phyloP scores from a whole-genome alignment of 92 coral and sea anemone species.

The Epizoanthus scotinus region DNA sequence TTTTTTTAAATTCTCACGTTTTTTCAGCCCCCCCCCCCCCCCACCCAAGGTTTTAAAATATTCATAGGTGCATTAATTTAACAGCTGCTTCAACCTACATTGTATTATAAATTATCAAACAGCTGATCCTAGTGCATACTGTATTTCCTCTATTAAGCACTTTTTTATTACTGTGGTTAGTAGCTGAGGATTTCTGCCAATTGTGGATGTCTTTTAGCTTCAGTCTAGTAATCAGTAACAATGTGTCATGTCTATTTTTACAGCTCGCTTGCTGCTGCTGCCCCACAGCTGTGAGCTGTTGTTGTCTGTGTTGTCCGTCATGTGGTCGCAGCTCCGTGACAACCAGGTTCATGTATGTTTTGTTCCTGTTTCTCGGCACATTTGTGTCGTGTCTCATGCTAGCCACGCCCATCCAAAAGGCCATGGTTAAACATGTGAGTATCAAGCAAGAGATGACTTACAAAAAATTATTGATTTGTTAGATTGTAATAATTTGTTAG shows the following conservation, averaged over 20 bases:
- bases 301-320: constrained; percentile 98
- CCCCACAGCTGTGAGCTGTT: constrained; percentile 94
- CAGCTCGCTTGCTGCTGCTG: constrained; percentile 99
- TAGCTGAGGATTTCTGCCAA: too few relatives aligned
- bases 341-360: constrained; percentile 87
- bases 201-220: too few relatives aligned
- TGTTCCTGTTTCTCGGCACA: constrained; percentile 87
- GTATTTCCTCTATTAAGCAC: too few relatives aligned
- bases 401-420: constrained; percentile 68
- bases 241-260: neutral
- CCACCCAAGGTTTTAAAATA: too few relatives aligned
- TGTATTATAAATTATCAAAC: too few relatives aligned
- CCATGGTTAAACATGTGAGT: constrained; percentile 74
- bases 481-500: neutral
- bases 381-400: constrained; percentile 86
- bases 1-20: too few relatives aligned
- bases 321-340: constrained; percentile 93
- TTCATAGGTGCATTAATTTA: too few relatives aligned
- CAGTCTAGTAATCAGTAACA: too few relatives aligned
- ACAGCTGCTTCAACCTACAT: too few relatives aligned
- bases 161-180: too few relatives aligned
- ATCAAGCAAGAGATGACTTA: neutral
- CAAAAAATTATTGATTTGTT: neutral
- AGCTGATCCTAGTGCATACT: too few relatives aligned
- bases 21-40: too few relatives aligned